These are phyloP conservation scores for Melolontha melolontha DNA, from an alignment of 2,888 invertebrate species.

Conservation along the genomic window DNA sequence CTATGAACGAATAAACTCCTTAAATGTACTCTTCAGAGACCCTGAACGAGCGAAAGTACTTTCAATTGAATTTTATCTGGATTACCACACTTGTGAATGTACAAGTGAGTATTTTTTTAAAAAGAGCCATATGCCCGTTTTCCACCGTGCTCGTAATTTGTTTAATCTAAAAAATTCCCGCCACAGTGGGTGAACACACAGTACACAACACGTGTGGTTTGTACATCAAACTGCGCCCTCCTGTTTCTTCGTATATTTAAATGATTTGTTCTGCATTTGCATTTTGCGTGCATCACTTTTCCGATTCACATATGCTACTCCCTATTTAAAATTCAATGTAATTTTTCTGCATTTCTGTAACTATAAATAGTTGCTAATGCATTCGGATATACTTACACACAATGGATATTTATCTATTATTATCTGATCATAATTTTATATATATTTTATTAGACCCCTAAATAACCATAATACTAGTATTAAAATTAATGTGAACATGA, in stretches of 20 bases:
- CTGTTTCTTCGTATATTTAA: slow-evolving; percentile 61
- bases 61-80: slow-evolving; percentile 32
- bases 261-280: slow-evolving; percentile 60
- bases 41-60: neutral
- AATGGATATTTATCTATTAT: too few relatives aligned
- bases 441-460: too few relatives aligned
- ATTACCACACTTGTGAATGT: slow-evolving; percentile 29
- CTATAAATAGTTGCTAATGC: neutral
- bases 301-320: slow-evolving; percentile 49
- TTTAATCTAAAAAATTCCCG: slow-evolving; percentile 58
- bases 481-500: too few relatives aligned
- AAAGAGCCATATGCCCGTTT: slow-evolving; percentile 57
- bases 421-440: too few relatives aligned
- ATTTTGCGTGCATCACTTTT: slow-evolving; percentile 57
- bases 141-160: slow-evolving; percentile 57
- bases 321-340: slow-evolving; percentile 39
- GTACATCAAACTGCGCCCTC: slow-evolving; percentile 52
- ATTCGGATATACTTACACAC: neutral
- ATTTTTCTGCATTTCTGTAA: slow-evolving; percentile 11
- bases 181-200: slow-evolving; percentile 52
- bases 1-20: too few relatives aligned
- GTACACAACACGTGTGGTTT: slow-evolving; percentile 19
- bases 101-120: slow-evolving; percentile 19
- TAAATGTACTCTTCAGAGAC: too few relatives aligned
- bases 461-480: too few relatives aligned